Base-by-base conservation (phyloP, 1,140 invertebrate genomes). In the Nautilus pompilius region DNA sequence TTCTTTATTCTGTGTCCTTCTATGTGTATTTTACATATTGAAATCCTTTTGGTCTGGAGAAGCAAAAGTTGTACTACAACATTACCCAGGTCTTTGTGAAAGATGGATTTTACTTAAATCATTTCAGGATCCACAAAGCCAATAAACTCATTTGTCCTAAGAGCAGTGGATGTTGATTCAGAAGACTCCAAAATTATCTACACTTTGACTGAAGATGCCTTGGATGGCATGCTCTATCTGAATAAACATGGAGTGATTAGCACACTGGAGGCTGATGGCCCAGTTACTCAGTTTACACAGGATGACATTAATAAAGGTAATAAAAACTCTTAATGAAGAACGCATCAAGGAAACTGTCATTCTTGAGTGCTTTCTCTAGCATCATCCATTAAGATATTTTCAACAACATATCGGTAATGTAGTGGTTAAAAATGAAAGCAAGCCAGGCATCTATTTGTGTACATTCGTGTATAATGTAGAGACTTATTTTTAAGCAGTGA, bases 151-250 rank as follows among this genome's bases (percentile, higher is more conserved):
- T 29, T 60, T 20, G 69, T 72, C 41, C 62, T 82, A n/a, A 62
- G 59, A 45, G 70, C 76, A 8, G 78, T 76, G 20, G 80, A 82
- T 65, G 58, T 80, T 20, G 80, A 82, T 53, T 79, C 77, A 26
- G 76, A 80, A 36, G 77, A 79, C 58, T 34, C 51, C 2, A 58
- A 69, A 26, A 66, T 82, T 17, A 66, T 63, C 5, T 82, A 73
- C 66, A 79, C 73, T 8, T 51, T 82, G 10, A 75, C 65, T 17
- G 58, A 69, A 22, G 72, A 76, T 49, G 68, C 76, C 17, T 63
- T 64, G 8, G 58, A 68, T 54, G 77, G 79, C 5, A 55, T 41
- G 45, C 58, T 79, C 22, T 54, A 66, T 46, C 62, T 69, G 22
- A 55, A 60, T 20, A 60, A 58, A 29, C 61, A 54, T 8, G 65